A percentile compares a stretch with the other conserved stretches of the same genome.
Evolutionary conservation across 2,797 vertebrate species (phyloP).

Genomic region (Helarctos malayanus): DNA sequence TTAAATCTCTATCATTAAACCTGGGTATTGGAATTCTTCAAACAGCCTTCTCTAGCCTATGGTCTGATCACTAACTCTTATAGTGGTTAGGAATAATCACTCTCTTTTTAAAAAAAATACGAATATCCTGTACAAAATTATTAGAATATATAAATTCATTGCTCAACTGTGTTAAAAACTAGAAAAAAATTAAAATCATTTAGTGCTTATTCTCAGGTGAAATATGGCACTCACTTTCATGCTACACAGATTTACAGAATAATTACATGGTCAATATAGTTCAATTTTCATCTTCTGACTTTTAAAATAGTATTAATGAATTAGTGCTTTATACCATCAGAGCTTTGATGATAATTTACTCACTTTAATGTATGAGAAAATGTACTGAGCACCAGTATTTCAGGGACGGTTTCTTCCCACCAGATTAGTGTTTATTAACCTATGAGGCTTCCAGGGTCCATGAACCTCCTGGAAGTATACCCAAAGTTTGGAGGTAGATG

Average conservation of each 20-base stretch:
- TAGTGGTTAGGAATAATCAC: neutral
- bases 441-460: neutral
- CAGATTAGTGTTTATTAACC: neutral
- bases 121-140: conserved; percentile 12
- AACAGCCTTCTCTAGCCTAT: neutral
- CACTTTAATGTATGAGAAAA: conserved; percentile 44
- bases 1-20: neutral
- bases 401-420: neutral
- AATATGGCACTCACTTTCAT: conserved; percentile 34
- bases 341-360: conserved; percentile 40
- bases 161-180: conserved; percentile 35
- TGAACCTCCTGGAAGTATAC: neutral
- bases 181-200: conserved; percentile 42
- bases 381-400: neutral
- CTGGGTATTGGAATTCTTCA: neutral
- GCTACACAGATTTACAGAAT: conserved; percentile 38
- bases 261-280: conserved; percentile 24
- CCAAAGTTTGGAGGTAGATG: neutral
- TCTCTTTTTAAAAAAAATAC: neutral
- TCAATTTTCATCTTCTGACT: conserved; percentile 65
- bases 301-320: conserved; percentile 59
- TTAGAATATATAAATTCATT: conserved; percentile 36
- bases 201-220: conserved; percentile 45
- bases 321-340: conserved; percentile 15
- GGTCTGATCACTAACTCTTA: neutral